Percentiles rank a stretch among this genome's conserved stretches.
These are phyloP conservation scores for Cnemophilus loriae DNA, from an alignment of 2,113 vertebrate genomes.

Conservation along the genomic window DNA sequence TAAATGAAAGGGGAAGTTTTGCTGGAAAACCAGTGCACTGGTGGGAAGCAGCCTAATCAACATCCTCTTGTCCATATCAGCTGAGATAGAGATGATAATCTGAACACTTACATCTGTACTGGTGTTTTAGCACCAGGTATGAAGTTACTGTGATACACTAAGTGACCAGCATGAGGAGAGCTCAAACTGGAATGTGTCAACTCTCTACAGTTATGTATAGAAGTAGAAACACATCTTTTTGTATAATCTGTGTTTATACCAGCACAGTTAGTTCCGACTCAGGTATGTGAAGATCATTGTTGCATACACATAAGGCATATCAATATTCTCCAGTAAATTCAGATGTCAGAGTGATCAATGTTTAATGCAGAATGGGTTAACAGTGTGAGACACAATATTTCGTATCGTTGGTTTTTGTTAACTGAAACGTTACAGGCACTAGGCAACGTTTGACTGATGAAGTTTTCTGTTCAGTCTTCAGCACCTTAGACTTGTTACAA, in stretches of 20 bases:
- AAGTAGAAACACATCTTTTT: not conserved
- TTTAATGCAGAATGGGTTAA: not conserved
- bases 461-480: not conserved
- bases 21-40: not conserved
- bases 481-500: not conserved
- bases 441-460: not conserved
- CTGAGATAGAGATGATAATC: not conserved
- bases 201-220: not conserved
- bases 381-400: not conserved
- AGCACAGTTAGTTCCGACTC: not conserved
- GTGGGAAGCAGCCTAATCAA: not conserved
- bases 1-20: not conserved
- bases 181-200: not conserved
- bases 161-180: not conserved
- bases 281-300: not conserved
- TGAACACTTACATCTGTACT: not conserved
- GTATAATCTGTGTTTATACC: not conserved
- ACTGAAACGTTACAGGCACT: not conserved
- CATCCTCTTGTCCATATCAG: not conserved
- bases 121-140: not conserved
- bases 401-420: not conserved
- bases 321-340: not conserved
- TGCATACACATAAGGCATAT: not conserved
- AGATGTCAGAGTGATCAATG: not conserved
- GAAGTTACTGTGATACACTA: not conserved